Conservation (phyloP, 2,888 invertebrate genomes). For the Nasonia oneida region DNA sequence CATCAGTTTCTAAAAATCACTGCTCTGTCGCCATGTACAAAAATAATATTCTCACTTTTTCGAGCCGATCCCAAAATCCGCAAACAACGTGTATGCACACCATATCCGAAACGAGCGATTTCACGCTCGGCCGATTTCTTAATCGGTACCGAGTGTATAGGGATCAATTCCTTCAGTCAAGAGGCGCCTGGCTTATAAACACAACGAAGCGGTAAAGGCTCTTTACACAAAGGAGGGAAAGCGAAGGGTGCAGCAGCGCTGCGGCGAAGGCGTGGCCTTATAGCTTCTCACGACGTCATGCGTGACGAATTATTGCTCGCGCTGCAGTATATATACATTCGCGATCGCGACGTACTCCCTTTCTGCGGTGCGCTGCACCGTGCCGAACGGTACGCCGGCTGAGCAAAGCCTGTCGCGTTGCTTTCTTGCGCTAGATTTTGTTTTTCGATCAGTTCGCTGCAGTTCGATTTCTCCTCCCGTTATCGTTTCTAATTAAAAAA, state of each 20-base stretch:
- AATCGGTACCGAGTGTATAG: background rate
- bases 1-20: background rate
- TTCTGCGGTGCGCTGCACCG: background rate
- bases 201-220: conserved; percentile 1
- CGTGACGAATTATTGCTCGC: conserved; percentile 71
- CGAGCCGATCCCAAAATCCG: background rate
- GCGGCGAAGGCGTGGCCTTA: conserved; percentile 34
- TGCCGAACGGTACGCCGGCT: background rate
- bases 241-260: background rate
- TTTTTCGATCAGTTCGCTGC: background rate
- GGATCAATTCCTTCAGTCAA: background rate
- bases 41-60: too few relatives aligned
- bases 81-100: background rate
- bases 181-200: background rate
- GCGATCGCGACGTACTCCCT: conserved; percentile 27
- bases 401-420: background rate
- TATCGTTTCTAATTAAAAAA: too few relatives aligned
- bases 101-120: conserved; percentile 25
- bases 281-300: conserved; percentile 72
- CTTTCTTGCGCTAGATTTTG: background rate
- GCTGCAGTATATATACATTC: background rate
- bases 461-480: too few relatives aligned
- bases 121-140: conserved; percentile 5
- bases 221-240: background rate
- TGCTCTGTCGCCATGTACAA: too few relatives aligned